These are phyloP conservation scores for Cybosia mesomella DNA, from an alignment of 2,888 invertebrate species.

Conservation along the genomic window DNA sequence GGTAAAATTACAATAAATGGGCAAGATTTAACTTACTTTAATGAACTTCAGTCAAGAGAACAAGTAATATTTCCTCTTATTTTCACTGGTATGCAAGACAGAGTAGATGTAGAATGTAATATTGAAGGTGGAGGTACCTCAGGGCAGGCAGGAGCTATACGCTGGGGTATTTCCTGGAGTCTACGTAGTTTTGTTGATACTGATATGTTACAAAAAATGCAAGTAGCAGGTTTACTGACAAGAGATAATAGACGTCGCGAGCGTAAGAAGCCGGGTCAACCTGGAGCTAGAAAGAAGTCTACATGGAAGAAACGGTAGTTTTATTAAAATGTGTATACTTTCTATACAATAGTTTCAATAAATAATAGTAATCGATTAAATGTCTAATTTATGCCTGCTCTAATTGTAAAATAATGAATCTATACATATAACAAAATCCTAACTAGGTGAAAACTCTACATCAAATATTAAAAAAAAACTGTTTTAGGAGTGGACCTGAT, in stretches of 20 bases:
- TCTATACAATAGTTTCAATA: conserved; percentile 19
- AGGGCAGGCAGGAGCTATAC: conserved; percentile 95
- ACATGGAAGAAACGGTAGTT: conserved; percentile 96
- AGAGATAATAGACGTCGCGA: conserved; percentile 92
- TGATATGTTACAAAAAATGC: conserved; percentile 93
- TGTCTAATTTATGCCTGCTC: background rate
- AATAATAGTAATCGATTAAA: conserved; percentile 23
- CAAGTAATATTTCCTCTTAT: conserved; percentile 96
- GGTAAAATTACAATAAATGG: conserved; percentile 95
- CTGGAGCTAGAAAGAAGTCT: conserved; percentile 95
- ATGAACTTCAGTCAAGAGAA: conserved; percentile 90
- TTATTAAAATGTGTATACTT: conserved; percentile 8
- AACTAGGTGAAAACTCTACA: too few relatives aligned
- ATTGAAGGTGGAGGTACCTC: conserved; percentile 91
- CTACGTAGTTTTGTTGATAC: conserved; percentile 93
- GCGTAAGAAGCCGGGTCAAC: conserved; percentile 97
- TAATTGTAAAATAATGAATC: too few relatives aligned
- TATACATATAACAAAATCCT: too few relatives aligned
- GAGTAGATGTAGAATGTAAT: conserved; percentile 94
- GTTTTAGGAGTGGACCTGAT: too few relatives aligned
- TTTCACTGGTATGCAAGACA: conserved; percentile 91
- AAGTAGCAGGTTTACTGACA: conserved; percentile 95
- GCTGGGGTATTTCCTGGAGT: conserved; percentile 95
- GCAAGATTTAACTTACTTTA: conserved; percentile 92
- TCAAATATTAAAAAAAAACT: too few relatives aligned